Base-by-base conservation (phyloP, 2,113 vertebrate genomes). In the Beaufortia kweichowensis region DNA sequence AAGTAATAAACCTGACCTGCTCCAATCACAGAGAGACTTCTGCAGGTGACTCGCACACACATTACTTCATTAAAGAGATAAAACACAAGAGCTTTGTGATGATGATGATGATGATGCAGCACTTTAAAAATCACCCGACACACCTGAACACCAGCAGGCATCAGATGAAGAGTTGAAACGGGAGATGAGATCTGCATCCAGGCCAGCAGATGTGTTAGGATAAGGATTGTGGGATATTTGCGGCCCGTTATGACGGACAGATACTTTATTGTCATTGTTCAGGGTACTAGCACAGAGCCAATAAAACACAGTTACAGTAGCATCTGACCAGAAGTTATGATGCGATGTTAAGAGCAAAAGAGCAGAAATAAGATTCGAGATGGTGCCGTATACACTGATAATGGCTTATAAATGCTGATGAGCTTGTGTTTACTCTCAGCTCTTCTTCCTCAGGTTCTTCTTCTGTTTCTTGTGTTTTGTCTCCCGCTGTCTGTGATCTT, bases 1-100 rank as follows among this genome's bases (percentile, higher is more conserved):
- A 62, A 61, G 65, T 82, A 71, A 66, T 73, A 70, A 74, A 77
- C 76, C 77, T 39, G 53, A 70, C 29, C 41, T 19, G 2, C 53
- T 70, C 53, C 53, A 62, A 55, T 76, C 55, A 74, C 48, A 15
- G 3, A 55, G 61, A 23, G 28, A 3, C 26, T 29, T 12, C 26
- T n/a, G 9, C 65, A 31, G 46, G 46, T 67, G 43, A 67, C 2
- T 50, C 17, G 15, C 1, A 41, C 1, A 19, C 2, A 28, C 6
- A 28, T 46, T 19, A 6, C 43, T 46, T 6, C 10, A 66, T 26
- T 3, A 0, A n/a, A 63, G 61, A 19, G 15, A 35, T 6, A 35
- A 29, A 62, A 64, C 33, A 64, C n/a, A 10, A 65, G 21, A 66
- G 35, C 14, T 19, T 0, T 0, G 3, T n/a, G n/a, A n/a, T n/a